Evolutionary conservation across 2,888 invertebrate species (phyloP).

Genomic region (Microdon myrmicae): DNA sequence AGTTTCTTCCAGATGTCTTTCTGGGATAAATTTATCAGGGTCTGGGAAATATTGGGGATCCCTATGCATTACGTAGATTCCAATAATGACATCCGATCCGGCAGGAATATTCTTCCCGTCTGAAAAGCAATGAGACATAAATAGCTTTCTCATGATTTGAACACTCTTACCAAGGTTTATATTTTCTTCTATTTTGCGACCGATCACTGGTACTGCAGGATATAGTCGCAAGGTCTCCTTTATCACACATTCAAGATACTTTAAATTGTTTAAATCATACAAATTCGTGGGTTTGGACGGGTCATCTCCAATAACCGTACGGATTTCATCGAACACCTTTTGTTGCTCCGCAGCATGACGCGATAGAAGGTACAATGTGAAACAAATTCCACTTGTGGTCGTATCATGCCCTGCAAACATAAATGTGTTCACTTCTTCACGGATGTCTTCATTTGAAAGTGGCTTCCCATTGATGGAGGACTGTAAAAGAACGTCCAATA

Average conservation of each 20-base stretch:
- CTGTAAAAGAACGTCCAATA: constrained; percentile 74
- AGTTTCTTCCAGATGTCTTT: constrained; percentile 68
- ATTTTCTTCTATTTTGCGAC: constrained; percentile 69
- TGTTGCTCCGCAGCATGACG: constrained; percentile 59
- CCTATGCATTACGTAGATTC: constrained; percentile 58
- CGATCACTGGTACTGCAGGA: constrained; percentile 74
- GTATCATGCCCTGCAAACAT: constrained; percentile 68
- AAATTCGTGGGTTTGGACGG: constrained; percentile 47
- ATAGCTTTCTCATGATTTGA: neutral
- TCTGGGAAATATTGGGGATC: constrained; percentile 60
- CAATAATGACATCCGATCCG: constrained; percentile 56
- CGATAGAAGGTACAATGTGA: constrained; percentile 59
- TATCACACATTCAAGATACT: constrained; percentile 72
- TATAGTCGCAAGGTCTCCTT: constrained; percentile 74
- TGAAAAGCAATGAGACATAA: constrained; percentile 26
- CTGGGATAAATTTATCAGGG: constrained; percentile 60
- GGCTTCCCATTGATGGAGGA: constrained; percentile 70
- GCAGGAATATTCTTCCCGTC: constrained; percentile 59
- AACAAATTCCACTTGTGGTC: constrained; percentile 61
- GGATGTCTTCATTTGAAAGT: constrained; percentile 71
- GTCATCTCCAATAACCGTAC: constrained; percentile 57
- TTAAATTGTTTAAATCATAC: constrained; percentile 59
- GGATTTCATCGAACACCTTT: constrained; percentile 59
- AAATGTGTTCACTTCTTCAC: constrained; percentile 78
- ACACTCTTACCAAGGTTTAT: constrained; percentile 68